Evolutionary conservation across 1,140 invertebrate genomes (phyloP).

Genomic region (Drosophila willistoni): DNA sequence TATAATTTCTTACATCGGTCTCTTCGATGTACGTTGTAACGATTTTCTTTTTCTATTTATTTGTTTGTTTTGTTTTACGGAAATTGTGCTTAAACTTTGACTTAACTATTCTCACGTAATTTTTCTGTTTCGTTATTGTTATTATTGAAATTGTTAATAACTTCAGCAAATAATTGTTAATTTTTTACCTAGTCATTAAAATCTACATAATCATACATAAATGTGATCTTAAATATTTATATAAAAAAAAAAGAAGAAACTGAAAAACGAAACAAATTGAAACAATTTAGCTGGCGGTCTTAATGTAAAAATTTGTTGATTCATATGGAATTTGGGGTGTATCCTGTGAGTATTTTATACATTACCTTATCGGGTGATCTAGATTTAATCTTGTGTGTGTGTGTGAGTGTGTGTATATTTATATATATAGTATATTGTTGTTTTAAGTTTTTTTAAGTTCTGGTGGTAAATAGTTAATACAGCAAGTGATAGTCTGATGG

Average conservation of each 20-base stretch:
- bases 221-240: conserved; percentile 28
- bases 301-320: conserved; percentile 19
- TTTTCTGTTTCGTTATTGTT: conserved; percentile 27
- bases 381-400: conserved; percentile 7
- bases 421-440: conserved; percentile 14
- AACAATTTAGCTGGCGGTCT: conserved; percentile 21
- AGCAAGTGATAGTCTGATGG: conserved; percentile 55
- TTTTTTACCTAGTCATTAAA: conserved; percentile 60
- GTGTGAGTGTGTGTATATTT: not conserved
- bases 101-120: conserved; percentile 39
- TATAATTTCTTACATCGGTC: conserved; percentile 44
- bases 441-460: conserved; percentile 36
- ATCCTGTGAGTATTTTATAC: conserved; percentile 57
- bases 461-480: conserved; percentile 61
- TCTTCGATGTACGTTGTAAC: conserved; percentile 64
- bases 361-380: conserved; percentile 48
- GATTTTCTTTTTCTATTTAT: conserved; percentile 4
- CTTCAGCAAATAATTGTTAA: conserved; percentile 77
- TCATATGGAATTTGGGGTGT: conserved; percentile 4
- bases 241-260: not conserved
- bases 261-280: conserved; percentile 21
- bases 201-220: conserved; percentile 52
- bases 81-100: conserved; percentile 62
- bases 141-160: conserved; percentile 58
- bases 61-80: conserved; percentile 29